Conservation (phyloP, 1,140 invertebrate species). For the Drosophila ananassae region DNA sequence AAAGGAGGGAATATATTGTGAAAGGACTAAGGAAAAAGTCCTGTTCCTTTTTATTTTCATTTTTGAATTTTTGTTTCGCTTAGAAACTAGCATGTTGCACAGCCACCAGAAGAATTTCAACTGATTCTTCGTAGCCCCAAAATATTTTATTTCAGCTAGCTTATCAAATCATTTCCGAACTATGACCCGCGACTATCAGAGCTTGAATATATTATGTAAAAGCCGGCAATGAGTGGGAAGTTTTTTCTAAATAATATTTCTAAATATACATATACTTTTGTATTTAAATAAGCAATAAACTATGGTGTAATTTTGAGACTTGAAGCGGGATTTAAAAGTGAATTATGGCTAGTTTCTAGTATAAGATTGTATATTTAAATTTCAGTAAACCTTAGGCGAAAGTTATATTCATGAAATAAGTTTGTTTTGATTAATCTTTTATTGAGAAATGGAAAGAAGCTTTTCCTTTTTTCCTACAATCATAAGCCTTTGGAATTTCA, state of each 20-base stretch:
- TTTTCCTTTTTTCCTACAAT: background rate
- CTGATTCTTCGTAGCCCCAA: background rate
- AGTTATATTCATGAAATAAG: background rate
- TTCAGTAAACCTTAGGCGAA: background rate
- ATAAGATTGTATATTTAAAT: too few species aligned
- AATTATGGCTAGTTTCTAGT: too few species aligned
- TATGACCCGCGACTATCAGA: background rate
- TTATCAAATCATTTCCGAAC: background rate
- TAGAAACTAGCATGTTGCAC: background rate
- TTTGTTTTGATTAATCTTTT: background rate
- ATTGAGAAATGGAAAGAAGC: background rate
- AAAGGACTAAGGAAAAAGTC: too few species aligned
- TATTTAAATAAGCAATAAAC: too few species aligned
- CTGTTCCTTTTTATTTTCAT: background rate
- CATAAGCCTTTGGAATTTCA: constrained; percentile 35
- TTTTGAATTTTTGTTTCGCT: background rate
- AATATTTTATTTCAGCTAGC: background rate
- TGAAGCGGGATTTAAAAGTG: too few species aligned
- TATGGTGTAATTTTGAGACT: too few species aligned
- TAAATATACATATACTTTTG: too few species aligned
- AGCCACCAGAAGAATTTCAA: background rate
- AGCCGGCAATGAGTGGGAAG: too few species aligned
- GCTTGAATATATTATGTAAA: background rate
- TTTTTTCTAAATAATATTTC: too few species aligned
- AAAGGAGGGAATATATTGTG: background rate